Evolutionary conservation across 2,888 invertebrate species (phyloP), one percentile per base, ranked within the genome.

Genomic region (Seira ritae): DNA sequence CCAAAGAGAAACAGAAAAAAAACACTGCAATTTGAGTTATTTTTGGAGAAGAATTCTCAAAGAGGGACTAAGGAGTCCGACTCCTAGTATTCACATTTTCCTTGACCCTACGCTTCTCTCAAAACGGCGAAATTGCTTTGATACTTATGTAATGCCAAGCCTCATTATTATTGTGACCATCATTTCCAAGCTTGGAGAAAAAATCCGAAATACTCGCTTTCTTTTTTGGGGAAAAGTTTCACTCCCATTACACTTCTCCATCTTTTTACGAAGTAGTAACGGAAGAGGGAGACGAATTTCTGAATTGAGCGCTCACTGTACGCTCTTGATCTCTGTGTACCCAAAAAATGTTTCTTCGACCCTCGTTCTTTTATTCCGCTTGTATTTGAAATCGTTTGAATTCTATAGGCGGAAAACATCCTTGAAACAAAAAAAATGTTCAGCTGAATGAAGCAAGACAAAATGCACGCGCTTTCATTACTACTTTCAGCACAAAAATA

Each of bases 131-230:
- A 55, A 71, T 72, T 72, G 60, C 62, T 62, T 23, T 62, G 31
- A 60, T 60, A 72, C 24, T 60, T 60, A 72, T 60, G 72, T 72
- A 60, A 72, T 72, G 62, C 72, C n/a, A 31, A 17, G 62, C n/a
- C 72, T 60, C 72, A 72, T 72, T 72, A 72, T 72, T 72, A 72
- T 72, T 24, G 72, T 62, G 72, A 72, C 60, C 72, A 31, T 72
- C 62, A 22, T 20, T 62, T 8, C 20, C 62, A 62, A 62, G 62
- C 22, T 62, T 60, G 15, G n/a, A 60, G 15, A 20, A 62, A n/a
- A 62, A 62, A 62, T 62, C 20, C 62, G 22, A 50, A 50, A 50
- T 50, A 50, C 55, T 55, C n/a, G 3, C 31, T 55, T 23, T 50
- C 50, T 46, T 46, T 70, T 8, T 2, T 31, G 20, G 8, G 17